phyloP scores from a whole-genome alignment of 1,140 invertebrate species.

The Aphelenchoides avenae region DNA sequence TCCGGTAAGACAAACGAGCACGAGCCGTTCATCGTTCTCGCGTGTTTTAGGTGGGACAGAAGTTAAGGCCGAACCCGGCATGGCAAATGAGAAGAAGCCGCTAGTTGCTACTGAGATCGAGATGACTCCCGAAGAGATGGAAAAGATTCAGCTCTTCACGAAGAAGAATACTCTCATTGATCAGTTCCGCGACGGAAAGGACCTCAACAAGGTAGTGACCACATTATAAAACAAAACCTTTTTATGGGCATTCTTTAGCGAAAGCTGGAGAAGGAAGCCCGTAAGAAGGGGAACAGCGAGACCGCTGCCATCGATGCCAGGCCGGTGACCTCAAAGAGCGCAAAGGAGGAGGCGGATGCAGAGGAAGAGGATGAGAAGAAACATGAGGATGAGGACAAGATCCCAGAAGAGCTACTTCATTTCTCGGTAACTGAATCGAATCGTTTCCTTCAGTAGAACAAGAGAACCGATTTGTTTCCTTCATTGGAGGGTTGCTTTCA shows the following conservation, averaged over 20 bases:
- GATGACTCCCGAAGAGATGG: conserved; percentile 22
- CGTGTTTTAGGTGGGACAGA: not conserved
- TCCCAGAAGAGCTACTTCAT: conserved; percentile 11
- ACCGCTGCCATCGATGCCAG: not conserved
- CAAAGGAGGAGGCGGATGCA: conserved; percentile 18
- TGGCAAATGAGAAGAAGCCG: conserved; percentile 6
- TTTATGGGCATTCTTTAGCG: conserved; percentile 13
- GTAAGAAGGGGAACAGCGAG: conserved; percentile 1
- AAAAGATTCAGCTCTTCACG: conserved; percentile 13
- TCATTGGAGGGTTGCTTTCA: conserved; percentile 1
- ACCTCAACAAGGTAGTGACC: conserved; percentile 31
- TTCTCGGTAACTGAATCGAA: not conserved
- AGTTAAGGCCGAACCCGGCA: conserved; percentile 8
- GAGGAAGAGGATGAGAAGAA: conserved; percentile 12
- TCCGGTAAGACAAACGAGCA: no score
- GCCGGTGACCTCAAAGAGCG: conserved; percentile 8
- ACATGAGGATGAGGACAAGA: conserved; percentile 2
- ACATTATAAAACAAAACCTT: not conserved
- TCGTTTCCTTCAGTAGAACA: conserved; percentile 1
- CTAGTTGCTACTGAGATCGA: conserved; percentile 3
- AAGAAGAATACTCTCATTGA: conserved; percentile 29
- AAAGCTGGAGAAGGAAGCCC: conserved; percentile 25
- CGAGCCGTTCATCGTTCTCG: no score
- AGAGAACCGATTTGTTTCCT: not conserved
- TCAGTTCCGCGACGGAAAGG: conserved; percentile 11